Evolutionary conservation across 2,797 vertebrate genomes (phyloP), one percentile per base, ranked within the genome.

Genomic region (Alauda arvensis): DNA sequence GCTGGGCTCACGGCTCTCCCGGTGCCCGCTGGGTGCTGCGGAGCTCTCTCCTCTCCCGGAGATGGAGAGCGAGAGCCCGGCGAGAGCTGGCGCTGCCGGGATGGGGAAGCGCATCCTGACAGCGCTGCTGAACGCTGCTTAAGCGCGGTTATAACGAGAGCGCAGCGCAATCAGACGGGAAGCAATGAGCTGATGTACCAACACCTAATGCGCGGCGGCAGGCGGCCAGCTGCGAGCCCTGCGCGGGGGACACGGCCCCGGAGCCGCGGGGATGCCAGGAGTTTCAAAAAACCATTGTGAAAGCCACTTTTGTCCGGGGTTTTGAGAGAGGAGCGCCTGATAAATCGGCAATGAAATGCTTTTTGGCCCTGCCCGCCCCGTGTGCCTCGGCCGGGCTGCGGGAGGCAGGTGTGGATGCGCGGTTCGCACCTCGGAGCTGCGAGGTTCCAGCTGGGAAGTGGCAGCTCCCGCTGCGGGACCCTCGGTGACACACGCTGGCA

Each of bases 401-500:
- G 39, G n/a, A 37, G 79, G 52, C 59, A 60, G 78, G 11, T 26
- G 71, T 2, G 67, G 9, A 10, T 24, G 21, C 1, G 5, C 1
- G 46, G 65, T 83, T 12, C 2, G 62, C 71, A 18, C 77, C 52
- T 87, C 31, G 3, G 72, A 46, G 59, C 79, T 66, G 55, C 6
- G 5, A 81, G 69, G 59, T 40, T 93, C 61, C 85, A 71, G 83
- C 86, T 88, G 91, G 82, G 86, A 82, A n/a, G 78, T n/a, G 78
- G 62, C 87, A 88, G 89, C 70, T 92, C 85, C 74, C 0, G 28
- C 78, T 75, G 83, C 0, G 39, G 79, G 60, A n/a, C 72, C 82
- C 63, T 80, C 48, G 16, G 34, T 83, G 77, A 26, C 4, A 87
- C 72, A 63, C 1, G 1, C 33, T 69, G 88, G 3, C 72, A 77